Base-by-base conservation (phyloP, 2,113 vertebrate species). In the Anoplopoma fimbria region DNA sequence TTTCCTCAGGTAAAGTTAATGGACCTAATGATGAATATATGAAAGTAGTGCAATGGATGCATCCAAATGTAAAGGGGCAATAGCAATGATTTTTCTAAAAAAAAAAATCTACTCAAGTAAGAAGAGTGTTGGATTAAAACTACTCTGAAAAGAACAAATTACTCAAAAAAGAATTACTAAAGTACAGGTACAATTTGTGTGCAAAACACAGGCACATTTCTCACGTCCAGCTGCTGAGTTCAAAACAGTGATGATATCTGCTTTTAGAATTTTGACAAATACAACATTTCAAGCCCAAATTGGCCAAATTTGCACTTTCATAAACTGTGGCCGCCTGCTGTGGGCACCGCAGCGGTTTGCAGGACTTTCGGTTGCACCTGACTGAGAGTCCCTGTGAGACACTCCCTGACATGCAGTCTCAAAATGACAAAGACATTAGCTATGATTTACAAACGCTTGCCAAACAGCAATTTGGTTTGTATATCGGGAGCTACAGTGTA, bases 401-500 rank as follows among this genome's bases (percentile, higher is more conserved):
- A 42, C 47, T 55, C 21, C 34, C 81, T 33, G 25, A 53, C 27
- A 69, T 49, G 55, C 61, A 34, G 6, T 29, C 60, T 70, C 4
- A 78, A 51, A 69, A 68, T 62, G 75, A 73, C 65, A 72, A 73
- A 80, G 29, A 62, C 57, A 64, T 85, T 29, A 45, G 21, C 42
- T 70, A 4, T 71, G 67, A 78, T 83, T 89, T 68, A 84, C 77
- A 78, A 76, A 74, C 62, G 64, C 47, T 69, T 79, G 70, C 88
- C 83, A 84, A 75, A 58, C 33, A 68, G 49, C 73, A 81, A 79
- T 88, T 83, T 87, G 53, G 42, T 77, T 83, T 88, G 73, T 87
- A 45, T 85, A 87, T 62, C 80, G 31, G 4, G 61, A 34, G 85
- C 75, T 64, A 6, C 79, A 29, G 75, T 49, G 75, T 71, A 53